phyloP scores from a whole-genome alignment of 1,140 invertebrate species.

The Drosophila dunni region DNA sequence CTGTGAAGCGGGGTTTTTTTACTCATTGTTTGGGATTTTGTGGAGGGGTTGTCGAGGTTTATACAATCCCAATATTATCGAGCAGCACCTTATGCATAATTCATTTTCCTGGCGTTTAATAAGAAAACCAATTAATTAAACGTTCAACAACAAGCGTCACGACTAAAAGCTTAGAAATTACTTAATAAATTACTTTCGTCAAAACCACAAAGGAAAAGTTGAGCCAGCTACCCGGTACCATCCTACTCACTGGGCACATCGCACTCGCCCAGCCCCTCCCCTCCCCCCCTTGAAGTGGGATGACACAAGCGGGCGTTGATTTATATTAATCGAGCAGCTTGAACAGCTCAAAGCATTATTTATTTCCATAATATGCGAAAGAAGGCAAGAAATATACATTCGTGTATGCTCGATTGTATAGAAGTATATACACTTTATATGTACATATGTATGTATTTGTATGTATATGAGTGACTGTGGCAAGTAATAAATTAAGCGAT shows the following conservation, averaged over 20 bases:
- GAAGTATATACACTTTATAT: background rate
- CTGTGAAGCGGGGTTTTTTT: constrained; percentile 2
- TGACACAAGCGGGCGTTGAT: constrained; percentile 76
- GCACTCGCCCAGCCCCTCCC: constrained; percentile 10
- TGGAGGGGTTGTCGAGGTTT: background rate
- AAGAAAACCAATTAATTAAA: constrained; percentile 81
- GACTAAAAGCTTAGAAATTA: constrained; percentile 82
- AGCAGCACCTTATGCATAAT: constrained; percentile 60
- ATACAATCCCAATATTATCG: constrained; percentile 44
- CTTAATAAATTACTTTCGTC: constrained; percentile 82
- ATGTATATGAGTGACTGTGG: constrained; percentile 20
- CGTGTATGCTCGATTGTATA: background rate
- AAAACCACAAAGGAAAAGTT: constrained; percentile 77
- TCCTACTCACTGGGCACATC: constrained; percentile 18
- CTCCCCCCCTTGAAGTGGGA: constrained; percentile 33
- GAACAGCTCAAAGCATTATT: constrained; percentile 73
- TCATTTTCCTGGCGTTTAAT: constrained; percentile 73
- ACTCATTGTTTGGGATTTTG: background rate
- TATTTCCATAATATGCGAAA: constrained; percentile 63
- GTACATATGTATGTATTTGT: background rate
- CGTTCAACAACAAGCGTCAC: constrained; percentile 74
- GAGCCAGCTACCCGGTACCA: constrained; percentile 19
- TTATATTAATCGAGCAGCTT: constrained; percentile 78
- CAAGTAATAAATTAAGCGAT: constrained; percentile 77
- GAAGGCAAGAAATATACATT: constrained; percentile 53